Base-by-base conservation (phyloP, 2,888 invertebrate species). In the Margaritifera margaritifera region DNA sequence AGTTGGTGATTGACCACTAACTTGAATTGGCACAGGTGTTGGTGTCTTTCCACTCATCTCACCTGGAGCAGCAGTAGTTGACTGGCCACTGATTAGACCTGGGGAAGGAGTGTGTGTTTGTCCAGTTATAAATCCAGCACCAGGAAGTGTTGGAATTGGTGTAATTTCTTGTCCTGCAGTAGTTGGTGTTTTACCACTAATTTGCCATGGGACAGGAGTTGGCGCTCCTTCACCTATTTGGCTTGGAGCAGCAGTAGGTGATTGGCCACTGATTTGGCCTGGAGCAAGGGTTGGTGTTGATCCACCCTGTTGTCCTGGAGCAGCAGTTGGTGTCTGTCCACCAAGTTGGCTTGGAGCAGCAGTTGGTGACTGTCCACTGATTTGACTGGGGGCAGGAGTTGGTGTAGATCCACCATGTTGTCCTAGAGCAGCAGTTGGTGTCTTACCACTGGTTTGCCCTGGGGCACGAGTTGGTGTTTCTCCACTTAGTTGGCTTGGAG, bases 381-480 rank as follows among this genome's bases (percentile, higher is more conserved):
- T 58, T 42, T 52, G 22, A 2, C 58, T 57, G 22, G 63, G 63
- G 20, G 56, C 54, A 24, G 56, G 62, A 11, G 58, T 63, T 20
- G 63, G 51, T 22, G 31, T n/a, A n/a, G n/a, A n/a, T n/a, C n/a
- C n/a, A n/a, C n/a, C n/a, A n/a, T n/a, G n/a, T n/a, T n/a, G n/a
- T n/a, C n/a, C n/a, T 27, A 5, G 27, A 27, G 51, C 64, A 6
- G 68, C 53, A 61, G 67, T 69, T 24, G 68, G 71, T 19, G 52
- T 42, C 27, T 27, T 2, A 5, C 27, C 27, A 27, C 27, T 27
- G 27, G 5, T 27, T 27, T 27, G 27, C 2, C 27, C 27, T 27
- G 27, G 27, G 5, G 27, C 27, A 4, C 4, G 27, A 27, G 27
- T 27, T 27, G 27, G 27, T 27, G 2, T 27, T n/a, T n/a, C n/a